phyloP scores from a whole-genome alignment of 2,888 invertebrate species.

The Drosophila antonietae region DNA sequence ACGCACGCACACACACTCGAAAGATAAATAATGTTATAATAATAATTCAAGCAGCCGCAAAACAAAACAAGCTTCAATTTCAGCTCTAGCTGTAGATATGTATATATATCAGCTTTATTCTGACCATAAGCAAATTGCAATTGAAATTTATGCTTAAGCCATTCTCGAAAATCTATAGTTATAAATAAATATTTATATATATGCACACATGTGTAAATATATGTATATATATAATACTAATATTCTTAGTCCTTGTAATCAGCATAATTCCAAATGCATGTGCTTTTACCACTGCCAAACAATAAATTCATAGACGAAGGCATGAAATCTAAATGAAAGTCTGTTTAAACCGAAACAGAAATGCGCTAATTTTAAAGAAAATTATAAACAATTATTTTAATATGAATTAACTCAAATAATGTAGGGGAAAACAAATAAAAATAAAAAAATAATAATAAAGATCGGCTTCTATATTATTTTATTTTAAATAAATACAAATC shows the following conservation, averaged over 20 bases:
- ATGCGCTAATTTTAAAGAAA: constrained; percentile 8
- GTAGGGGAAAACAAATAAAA: too few relatives aligned
- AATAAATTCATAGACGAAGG: constrained; percentile 22
- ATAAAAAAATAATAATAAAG: too few relatives aligned
- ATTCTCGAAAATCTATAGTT: constrained; percentile 21
- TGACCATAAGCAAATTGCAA: constrained; percentile 56
- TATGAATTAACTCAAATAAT: too few relatives aligned
- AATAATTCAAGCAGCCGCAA: constrained; percentile 66
- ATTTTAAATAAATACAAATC: too few relatives aligned
- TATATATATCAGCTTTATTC: constrained; percentile 12
- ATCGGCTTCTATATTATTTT: too few relatives aligned
- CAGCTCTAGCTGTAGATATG: constrained; percentile 7
- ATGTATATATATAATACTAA: constrained; percentile 19
- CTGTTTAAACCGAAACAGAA: constrained; percentile 2
- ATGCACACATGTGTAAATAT: neutral
- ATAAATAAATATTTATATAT: constrained; percentile 18
- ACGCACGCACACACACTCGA: constrained; percentile 11
- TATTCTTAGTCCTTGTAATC: constrained; percentile 51
- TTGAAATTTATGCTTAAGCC: constrained; percentile 56
- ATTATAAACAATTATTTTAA: neutral
- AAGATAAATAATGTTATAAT: constrained; percentile 61
- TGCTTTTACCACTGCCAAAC: constrained; percentile 30
- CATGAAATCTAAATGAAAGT: neutral
- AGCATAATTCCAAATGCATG: constrained; percentile 54
- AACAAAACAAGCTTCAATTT: constrained; percentile 64